Base-by-base conservation (phyloP, 2,888 invertebrate genomes). In the Limnephilus lunatus region DNA sequence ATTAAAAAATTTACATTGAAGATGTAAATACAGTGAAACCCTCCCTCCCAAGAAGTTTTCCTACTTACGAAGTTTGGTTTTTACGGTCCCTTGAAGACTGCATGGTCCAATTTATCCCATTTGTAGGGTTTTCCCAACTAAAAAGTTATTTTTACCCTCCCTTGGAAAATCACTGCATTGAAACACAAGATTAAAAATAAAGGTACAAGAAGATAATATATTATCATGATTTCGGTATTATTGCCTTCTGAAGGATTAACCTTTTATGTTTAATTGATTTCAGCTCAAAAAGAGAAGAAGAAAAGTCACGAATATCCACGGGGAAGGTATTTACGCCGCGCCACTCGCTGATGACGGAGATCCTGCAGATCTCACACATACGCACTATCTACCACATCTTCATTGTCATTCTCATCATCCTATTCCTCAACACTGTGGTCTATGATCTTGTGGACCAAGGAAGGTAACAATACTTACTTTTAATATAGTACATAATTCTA, bases 311-410 rank as follows among this genome's bases (percentile, higher is more conserved):
- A 25, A 32, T 83, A 32, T 83, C 83, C 7, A 83, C 83, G 2
- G 97, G 97, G 88, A 98, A 97, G 94, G 95, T 96, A 92, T 99
- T 98, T 94, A 94, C 96, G n/a, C 95, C 96, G 12, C 96, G 98
- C 93, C 97, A 98, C 94, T 98, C 98, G 0, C 96, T 98, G n/a
- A 95, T 99, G 91, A 98, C 98, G 0, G 98, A 98, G 93, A 96
- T 99, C 35, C 96, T 98, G 94, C 97, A 97, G 94, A 97, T 97
- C 89, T 97, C 97, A 90, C 98, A 99, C 95, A 97, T 99, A 94
- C 97, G 97, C 94, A 98, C 98, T 4, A 97, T 99, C 94, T 98
- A 98, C 95, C 98, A 99, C 95, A 97, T 99, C 94, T 98, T 98
- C 95, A 96, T 98, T 87, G 98, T 97, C 31, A 97, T 98, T 94